Evolutionary conservation across 2,888 invertebrate species (phyloP).

Genomic region (Hyles lineata): DNA sequence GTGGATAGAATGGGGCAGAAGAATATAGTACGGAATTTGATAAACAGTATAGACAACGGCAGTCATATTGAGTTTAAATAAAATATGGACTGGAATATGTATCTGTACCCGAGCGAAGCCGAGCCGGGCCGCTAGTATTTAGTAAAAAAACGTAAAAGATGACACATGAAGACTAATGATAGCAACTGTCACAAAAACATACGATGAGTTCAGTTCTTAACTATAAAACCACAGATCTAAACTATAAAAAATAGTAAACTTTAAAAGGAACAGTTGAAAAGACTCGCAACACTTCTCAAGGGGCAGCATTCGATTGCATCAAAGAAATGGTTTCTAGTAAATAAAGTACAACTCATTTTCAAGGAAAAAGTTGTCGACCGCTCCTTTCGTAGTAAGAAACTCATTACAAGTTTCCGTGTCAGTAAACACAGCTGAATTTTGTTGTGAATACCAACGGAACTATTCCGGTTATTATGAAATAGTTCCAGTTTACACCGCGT

Average conservation of each 20-base stretch:
- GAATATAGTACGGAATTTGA: too few relatives aligned
- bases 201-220: too few relatives aligned
- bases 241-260: neutral
- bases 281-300: neutral
- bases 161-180: too few relatives aligned
- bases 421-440: conserved; percentile 44
- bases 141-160: too few relatives aligned
- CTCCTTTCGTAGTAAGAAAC: conserved; percentile 45
- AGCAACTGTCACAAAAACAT: too few relatives aligned
- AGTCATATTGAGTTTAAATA: too few relatives aligned
- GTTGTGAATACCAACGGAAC: conserved; percentile 4
- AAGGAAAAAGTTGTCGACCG: conserved; percentile 17
- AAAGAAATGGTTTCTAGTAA: conserved; percentile 12
- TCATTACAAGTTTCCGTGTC: conserved; percentile 54
- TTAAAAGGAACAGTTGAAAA: neutral
- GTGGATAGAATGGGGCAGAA: too few relatives aligned
- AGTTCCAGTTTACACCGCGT: conserved; percentile 14
- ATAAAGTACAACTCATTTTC: conserved; percentile 20
- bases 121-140: too few relatives aligned
- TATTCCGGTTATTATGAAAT: conserved; percentile 22
- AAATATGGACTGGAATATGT: too few relatives aligned
- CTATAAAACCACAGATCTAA: neutral
- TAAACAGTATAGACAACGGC: too few relatives aligned
- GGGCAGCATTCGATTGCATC: neutral
- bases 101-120: too few relatives aligned